phyloP scores from a whole-genome alignment of 1,140 invertebrate genomes.

The Platyura marginata region DNA sequence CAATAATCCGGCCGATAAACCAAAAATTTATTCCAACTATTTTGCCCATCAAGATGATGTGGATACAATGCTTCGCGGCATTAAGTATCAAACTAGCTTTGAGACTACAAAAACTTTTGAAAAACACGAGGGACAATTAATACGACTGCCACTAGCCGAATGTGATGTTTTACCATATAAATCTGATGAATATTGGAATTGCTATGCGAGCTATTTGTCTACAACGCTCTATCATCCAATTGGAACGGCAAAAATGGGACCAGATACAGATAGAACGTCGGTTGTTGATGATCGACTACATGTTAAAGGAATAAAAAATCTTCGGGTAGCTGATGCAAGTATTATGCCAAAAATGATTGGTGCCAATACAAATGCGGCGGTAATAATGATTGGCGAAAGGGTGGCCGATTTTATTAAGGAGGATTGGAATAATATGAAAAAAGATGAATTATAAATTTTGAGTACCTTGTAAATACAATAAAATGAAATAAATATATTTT shows the following conservation, averaged over 20 bases:
- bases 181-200: constrained; percentile 31
- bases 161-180: constrained; percentile 26
- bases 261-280: constrained; percentile 20
- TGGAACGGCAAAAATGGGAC: constrained; percentile 37
- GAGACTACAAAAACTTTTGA: constrained; percentile 19
- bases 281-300: constrained; percentile 25
- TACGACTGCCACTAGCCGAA: constrained; percentile 18
- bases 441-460: not conserved
- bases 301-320: constrained; percentile 20
- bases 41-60: constrained; percentile 29
- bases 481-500: not conserved
- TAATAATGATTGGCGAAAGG: constrained; percentile 42
- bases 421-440: constrained; percentile 12
- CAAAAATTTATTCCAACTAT: constrained; percentile 41
- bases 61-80: constrained; percentile 21
- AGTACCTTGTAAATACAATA: too few relatives aligned
- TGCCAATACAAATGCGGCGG: constrained; percentile 11
- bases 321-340: constrained; percentile 22
- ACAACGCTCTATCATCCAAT: constrained; percentile 31
- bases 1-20: constrained; percentile 35
- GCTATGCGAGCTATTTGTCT: constrained; percentile 31
- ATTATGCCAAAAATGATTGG: constrained; percentile 13
- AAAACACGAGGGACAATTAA: constrained; percentile 15
- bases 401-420: constrained; percentile 40
- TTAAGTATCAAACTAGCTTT: constrained; percentile 17